phyloP scores from a whole-genome alignment of 2,888 invertebrate species.

The Caenorhabditis sp. region DNA sequence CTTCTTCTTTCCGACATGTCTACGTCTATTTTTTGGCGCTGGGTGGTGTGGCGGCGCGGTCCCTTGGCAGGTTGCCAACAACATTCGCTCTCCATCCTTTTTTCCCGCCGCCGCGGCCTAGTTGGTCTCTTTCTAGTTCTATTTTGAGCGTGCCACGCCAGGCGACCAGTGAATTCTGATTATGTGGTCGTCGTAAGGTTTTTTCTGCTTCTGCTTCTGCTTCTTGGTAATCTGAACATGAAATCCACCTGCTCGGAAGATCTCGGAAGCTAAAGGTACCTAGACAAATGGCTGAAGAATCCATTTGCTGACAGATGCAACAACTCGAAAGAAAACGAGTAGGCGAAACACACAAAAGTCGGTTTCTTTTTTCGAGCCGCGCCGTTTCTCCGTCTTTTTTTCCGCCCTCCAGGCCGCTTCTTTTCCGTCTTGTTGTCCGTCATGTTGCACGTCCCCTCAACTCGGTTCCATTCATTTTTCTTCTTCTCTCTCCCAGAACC shows the following conservation, averaged over 20 bases:
- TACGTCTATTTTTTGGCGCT: slow-evolving; percentile 24
- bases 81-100: too few relatives aligned
- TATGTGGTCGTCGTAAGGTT: slow-evolving; percentile 3
- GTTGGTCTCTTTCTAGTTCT: slow-evolving; percentile 12
- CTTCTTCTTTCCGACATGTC: slow-evolving; percentile 12
- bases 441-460: slow-evolving; percentile 44
- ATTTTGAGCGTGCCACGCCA: slow-evolving; percentile 15
- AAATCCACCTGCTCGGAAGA: too few relatives aligned
- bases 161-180: slow-evolving; percentile 15
- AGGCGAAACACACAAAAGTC: slow-evolving; percentile 24
- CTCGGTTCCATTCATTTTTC: neutral
- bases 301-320: slow-evolving; percentile 1
- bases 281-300: too few relatives aligned
- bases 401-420: slow-evolving; percentile 22
- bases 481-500: neutral
- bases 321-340: slow-evolving; percentile 9
- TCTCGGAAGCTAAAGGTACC: too few relatives aligned
- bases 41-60: neutral
- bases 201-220: neutral
- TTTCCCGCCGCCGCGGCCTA: too few relatives aligned
- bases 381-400: slow-evolving; percentile 38
- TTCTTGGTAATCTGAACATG: neutral
- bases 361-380: slow-evolving; percentile 30
- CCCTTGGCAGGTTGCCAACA: slow-evolving; percentile 37
- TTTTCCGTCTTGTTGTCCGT: slow-evolving; percentile 24